These are phyloP conservation scores for Perca fluviatilis DNA, from an alignment of 2,113 vertebrate species.

Conservation along the genomic window DNA sequence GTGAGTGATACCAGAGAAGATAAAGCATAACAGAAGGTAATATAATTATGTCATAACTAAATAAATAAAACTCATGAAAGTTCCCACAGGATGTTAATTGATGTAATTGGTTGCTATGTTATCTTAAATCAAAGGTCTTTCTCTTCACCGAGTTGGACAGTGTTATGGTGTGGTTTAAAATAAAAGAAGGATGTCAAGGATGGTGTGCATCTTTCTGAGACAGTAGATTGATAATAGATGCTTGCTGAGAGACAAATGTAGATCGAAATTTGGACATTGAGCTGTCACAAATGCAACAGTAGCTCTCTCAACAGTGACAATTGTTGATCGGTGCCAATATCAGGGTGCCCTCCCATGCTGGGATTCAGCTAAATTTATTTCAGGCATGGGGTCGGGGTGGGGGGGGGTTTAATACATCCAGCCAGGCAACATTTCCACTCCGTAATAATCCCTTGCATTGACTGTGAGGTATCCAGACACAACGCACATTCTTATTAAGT, in stretches of 20 bases:
- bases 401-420: constrained; percentile 26
- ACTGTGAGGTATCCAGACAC: constrained; percentile 43
- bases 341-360: constrained; percentile 20
- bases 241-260: constrained; percentile 28
- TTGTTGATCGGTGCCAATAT: constrained; percentile 68
- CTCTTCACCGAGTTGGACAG: not conserved
- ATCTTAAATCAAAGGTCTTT: not conserved
- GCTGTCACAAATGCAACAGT: constrained; percentile 49
- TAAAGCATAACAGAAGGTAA: not conserved
- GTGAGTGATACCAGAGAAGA: not conserved
- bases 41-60: not conserved
- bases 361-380: constrained; percentile 29
- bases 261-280: constrained; percentile 46
- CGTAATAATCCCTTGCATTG: constrained; percentile 51
- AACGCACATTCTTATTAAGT: constrained; percentile 60
- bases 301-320: constrained; percentile 54
- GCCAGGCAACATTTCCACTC: constrained; percentile 43
- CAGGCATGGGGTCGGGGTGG: constrained; percentile 2
- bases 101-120: not conserved
- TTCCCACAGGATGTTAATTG: not conserved
- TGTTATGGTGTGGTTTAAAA: not conserved
- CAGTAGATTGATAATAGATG: constrained; percentile 5
- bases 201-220: not conserved
- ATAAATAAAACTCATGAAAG: not conserved
- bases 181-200: not conserved